Evolutionary conservation across 2,888 invertebrate genomes (phyloP).

Genomic region (Epiblema foenella): DNA sequence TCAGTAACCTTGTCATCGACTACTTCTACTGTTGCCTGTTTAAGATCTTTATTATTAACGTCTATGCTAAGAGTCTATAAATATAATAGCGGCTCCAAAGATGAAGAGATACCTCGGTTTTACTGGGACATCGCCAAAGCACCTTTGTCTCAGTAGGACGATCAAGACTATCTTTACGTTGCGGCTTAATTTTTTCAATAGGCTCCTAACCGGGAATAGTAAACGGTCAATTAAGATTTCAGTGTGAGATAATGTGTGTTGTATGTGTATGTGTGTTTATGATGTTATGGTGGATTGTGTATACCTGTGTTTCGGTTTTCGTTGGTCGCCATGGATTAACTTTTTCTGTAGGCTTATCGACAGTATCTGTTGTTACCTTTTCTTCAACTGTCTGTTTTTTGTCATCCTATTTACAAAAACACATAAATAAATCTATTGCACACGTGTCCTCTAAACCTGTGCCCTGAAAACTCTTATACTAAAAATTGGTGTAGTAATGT

Average conservation of each 20-base stretch:
- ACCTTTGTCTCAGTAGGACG: conserved; percentile 51
- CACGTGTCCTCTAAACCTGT: conserved; percentile 33
- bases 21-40: conserved; percentile 48
- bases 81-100: conserved; percentile 16
- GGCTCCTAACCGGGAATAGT: conserved; percentile 59
- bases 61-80: neutral
- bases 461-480: conserved; percentile 34
- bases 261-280: conserved; percentile 55
- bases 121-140: conserved; percentile 57
- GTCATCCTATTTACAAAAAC: conserved; percentile 77
- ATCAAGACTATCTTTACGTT: conserved; percentile 64
- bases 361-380: conserved; percentile 59
- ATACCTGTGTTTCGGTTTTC: conserved; percentile 66
- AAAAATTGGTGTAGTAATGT: conserved; percentile 19
- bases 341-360: conserved; percentile 74
- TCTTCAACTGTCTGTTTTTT: conserved; percentile 66
- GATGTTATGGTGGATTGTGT: conserved; percentile 57
- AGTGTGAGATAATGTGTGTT: conserved; percentile 47
- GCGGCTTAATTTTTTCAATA: conserved; percentile 60
- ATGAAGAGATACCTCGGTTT: conserved; percentile 54
- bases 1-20: conserved; percentile 47
- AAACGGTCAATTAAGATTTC: conserved; percentile 34
- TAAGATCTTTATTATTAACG: conserved; percentile 16
- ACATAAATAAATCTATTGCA: conserved; percentile 49
- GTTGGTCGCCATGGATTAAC: conserved; percentile 76